Percentiles rank a stretch among this genome's conserved stretches.
phyloP scores from a whole-genome alignment of 2,113 vertebrate species.

The Indri indri region DNA sequence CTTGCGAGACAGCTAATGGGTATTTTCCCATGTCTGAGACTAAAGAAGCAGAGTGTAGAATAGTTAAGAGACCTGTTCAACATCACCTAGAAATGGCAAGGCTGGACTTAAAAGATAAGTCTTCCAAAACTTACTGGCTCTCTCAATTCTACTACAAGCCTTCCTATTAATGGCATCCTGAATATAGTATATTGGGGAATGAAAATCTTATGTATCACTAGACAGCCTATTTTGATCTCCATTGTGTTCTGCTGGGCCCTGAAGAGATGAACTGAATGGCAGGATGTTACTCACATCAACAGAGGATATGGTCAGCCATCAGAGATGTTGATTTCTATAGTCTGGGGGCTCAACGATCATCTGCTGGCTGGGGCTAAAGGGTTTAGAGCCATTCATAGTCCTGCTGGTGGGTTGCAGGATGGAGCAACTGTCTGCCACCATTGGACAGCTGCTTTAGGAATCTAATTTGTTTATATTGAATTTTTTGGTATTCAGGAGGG shows the following conservation, averaged over 20 bases:
- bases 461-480: neutral
- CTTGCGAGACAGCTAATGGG: neutral
- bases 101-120: neutral
- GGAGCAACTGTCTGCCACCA: neutral
- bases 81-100: constrained; percentile 12
- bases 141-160: neutral
- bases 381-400: neutral
- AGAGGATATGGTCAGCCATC: neutral
- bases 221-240: constrained; percentile 1
- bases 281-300: neutral
- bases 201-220: neutral
- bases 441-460: constrained; percentile 19
- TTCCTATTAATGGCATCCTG: neutral
- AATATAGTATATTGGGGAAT: neutral
- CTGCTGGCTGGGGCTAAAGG: neutral
- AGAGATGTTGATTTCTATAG: neutral
- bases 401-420: neutral
- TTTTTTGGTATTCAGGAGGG: constrained; percentile 33
- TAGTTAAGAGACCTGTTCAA: neutral
- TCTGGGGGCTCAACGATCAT: neutral
- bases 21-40: neutral
- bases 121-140: neutral
- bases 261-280: neutral
- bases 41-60: constrained; percentile 16
- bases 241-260: neutral